Evolutionary conservation across 1,140 invertebrate genomes (phyloP), one percentile per base, ranked within the genome.

Genomic region (Epicauta chinensis): DNA sequence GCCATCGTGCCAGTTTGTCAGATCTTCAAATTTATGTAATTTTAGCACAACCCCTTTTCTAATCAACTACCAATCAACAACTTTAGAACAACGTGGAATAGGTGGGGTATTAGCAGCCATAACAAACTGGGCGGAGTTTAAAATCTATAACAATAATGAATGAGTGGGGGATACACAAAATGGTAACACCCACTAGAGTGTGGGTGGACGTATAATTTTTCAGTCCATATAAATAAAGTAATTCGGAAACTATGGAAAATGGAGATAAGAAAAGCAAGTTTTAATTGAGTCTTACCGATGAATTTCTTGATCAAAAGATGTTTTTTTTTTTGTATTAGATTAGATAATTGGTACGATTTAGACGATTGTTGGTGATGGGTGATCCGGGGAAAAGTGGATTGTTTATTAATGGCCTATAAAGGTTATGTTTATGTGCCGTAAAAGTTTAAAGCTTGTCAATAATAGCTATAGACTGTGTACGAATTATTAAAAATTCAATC

Each of bases 361-460:
- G n/a, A n/a, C n/a, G n/a, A n/a, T n/a, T n/a, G n/a, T n/a, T n/a
- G n/a, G n/a, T n/a, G n/a, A n/a, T n/a, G n/a, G n/a, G 15, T 23
- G 23, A 23, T 23, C 23, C 7, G 38, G 1, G 30, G 14, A 5
- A 38, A 46, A 40, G 30, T 49, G 61, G 63, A 65, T 67, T 65
- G 65, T 65, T 67, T 67, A 59, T 58, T 61, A 42, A 59, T 64
- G 61, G 59, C 46, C 61, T 66, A 67, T 70, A 70, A 69, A 67
- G 68, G 67, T 68, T 66, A 62, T 59, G 68, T 69, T 70, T 68
- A 68, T 66, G 63, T 55, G 60, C 60, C 62, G 63, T 68, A 68
- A 64, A 68, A 67, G 59, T 69, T 65, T 69, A 68, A 68, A 68
- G 67, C 7, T 23, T 23, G 4, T 23, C 23, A 7, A 23, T 23